Evolutionary conservation across 2,797 vertebrate species (phyloP).

Genomic region (Menidia menidia): DNA sequence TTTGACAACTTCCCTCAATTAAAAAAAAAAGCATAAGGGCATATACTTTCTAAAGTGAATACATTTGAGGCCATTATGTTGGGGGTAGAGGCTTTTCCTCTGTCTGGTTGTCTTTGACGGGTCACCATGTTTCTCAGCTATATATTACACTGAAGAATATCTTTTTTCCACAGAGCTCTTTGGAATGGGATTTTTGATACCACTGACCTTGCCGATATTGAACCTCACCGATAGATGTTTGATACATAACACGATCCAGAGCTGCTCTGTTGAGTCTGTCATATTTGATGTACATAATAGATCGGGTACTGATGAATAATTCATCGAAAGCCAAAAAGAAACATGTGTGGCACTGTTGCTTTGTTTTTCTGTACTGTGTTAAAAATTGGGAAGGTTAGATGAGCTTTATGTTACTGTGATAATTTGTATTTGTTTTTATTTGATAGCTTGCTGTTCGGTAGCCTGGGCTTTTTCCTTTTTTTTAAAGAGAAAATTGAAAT

Average conservation of each 20-base stretch:
- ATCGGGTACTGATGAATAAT: slow-evolving; percentile 59
- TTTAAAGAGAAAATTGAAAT: too few species aligned
- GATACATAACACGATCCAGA: slow-evolving; percentile 37
- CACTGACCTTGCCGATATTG: slow-evolving; percentile 75
- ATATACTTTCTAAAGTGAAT: slow-evolving; percentile 5
- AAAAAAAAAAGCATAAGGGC: slow-evolving; percentile 16
- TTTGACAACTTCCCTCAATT: slow-evolving; percentile 10
- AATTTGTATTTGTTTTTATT: slow-evolving; percentile 26
- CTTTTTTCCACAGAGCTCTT: slow-evolving; percentile 55
- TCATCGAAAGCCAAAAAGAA: slow-evolving; percentile 39
- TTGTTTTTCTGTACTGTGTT: background rate
- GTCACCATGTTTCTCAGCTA: slow-evolving; percentile 19
- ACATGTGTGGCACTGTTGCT: slow-evolving; percentile 18
- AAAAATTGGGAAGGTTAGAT: slow-evolving; percentile 9
- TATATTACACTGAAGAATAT: slow-evolving; percentile 49
- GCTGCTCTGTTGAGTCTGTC: slow-evolving; percentile 34
- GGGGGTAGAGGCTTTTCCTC: slow-evolving; percentile 5
- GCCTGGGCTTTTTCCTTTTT: slow-evolving; percentile 18
- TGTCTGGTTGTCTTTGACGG: slow-evolving; percentile 14
- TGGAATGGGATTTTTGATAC: slow-evolving; percentile 58
- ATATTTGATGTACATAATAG: slow-evolving; percentile 53
- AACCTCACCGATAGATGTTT: slow-evolving; percentile 41
- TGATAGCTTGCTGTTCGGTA: slow-evolving; percentile 15
- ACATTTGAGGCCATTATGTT: slow-evolving; percentile 8
- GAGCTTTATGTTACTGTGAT: slow-evolving; percentile 13